phyloP scores from a whole-genome alignment of 2,113 vertebrate genomes.

The Pyrgilauda ruficollis region DNA sequence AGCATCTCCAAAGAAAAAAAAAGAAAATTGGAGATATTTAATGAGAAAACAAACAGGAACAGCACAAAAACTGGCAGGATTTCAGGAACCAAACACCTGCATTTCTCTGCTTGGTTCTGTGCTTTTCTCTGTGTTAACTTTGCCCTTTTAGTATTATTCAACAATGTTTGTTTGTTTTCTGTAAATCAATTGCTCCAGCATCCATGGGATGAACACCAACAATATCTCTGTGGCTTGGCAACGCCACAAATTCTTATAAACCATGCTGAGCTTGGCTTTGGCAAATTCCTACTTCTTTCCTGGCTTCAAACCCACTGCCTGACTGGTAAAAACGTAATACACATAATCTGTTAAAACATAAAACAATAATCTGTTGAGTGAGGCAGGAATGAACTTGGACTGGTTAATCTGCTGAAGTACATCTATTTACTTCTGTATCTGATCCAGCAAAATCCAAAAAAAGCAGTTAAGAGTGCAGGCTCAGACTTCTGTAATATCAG shows the following conservation, averaged over 20 bases:
- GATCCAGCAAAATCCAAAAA: neutral
- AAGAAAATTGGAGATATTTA: neutral
- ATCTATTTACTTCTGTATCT: constrained; percentile 28
- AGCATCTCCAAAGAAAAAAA: neutral
- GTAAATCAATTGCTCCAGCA: neutral
- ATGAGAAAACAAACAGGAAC: neutral
- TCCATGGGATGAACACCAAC: neutral
- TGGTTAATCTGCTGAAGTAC: constrained; percentile 28
- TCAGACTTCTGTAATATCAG: neutral
- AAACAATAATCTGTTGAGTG: constrained; percentile 29
- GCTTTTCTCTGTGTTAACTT: neutral
- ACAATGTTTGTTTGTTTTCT: neutral
- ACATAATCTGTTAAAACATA: constrained; percentile 33
- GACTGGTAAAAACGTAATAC: constrained; percentile 11
- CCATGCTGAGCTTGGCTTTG: constrained; percentile 2
- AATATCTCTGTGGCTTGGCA: neutral
- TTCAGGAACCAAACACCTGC: neutral
- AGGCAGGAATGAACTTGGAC: neutral
- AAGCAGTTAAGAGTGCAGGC: neutral
- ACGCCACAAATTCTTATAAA: neutral
- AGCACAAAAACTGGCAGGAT: neutral
- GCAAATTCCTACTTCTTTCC: constrained; percentile 7
- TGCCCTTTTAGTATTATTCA: neutral
- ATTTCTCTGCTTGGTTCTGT: neutral
- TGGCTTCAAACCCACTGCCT: neutral